Conservation (phyloP, 37 sponge, comb jelly and placozoan genomes). For the Theonella swinhoei region DNA sequence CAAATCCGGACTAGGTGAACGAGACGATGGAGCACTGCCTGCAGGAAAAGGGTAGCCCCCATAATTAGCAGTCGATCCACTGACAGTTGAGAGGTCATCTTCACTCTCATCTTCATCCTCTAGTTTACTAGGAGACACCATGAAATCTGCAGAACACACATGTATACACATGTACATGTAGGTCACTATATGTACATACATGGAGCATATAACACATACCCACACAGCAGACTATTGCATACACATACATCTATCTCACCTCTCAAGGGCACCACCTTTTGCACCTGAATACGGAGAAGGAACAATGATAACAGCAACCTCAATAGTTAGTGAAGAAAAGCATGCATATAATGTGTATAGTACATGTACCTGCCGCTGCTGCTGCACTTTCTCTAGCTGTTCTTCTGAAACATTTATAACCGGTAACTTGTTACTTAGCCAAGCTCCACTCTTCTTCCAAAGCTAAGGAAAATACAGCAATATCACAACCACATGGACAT, state of each 20-base stretch:
- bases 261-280: too few relatives aligned
- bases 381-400: conserved; percentile 26
- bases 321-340: too few relatives aligned
- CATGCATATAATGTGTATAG: too few relatives aligned
- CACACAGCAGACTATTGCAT: too few relatives aligned
- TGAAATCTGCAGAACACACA: too few relatives aligned
- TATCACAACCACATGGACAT: neutral
- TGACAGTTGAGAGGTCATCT: neutral
- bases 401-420: conserved; percentile 5
- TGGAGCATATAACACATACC: too few relatives aligned
- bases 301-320: too few relatives aligned
- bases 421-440: conserved; percentile 42
- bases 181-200: too few relatives aligned
- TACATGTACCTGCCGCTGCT: conserved; percentile 21
- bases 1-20: neutral
- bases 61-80: neutral
- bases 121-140: neutral
- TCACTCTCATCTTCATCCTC: neutral
- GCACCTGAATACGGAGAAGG: too few relatives aligned
- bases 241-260: too few relatives aligned
- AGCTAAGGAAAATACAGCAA: conserved; percentile 1
- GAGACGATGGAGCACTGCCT: neutral
- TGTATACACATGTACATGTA: too few relatives aligned
- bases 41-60: neutral
- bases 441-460: conserved; percentile 62